Base-by-base conservation (phyloP, 1,140 invertebrate genomes). In the Cotesia glomerata region DNA sequence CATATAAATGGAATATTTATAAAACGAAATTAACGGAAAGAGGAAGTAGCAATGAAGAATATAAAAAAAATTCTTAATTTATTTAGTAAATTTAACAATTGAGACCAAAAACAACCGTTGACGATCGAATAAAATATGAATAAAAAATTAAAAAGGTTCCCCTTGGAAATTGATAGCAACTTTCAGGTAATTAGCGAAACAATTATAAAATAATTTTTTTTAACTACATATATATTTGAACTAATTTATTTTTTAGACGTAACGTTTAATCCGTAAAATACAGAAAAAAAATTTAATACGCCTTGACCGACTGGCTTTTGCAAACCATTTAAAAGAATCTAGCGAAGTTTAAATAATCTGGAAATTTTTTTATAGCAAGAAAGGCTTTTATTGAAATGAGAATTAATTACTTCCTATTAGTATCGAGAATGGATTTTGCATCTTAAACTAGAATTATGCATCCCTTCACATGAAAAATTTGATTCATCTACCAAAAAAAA, bases 361-460 rank as follows among this genome's bases (percentile, higher is more conserved):
- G 26, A 63, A 63, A 52, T 26, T 16, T 14, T 8, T 11, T 14
- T 35, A 45, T 9, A 51, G 36, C n/a, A 64, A 64, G 14, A 26
- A 49, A n/a, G 18, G 63, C 34, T 14, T 51, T 65, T 51, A 14
- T 51, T 51, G 45, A 51, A 65, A 65, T 14, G 13, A 14, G 13
- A 54, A 5, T 14, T 14, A 54, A 54, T 54, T 54, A n/a, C 11
- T 54, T 54, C n/a, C 13, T n/a, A 14, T 54, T 54, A 54, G 52
- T 54, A 54, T n/a, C 16, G 14, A 54, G 52, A 54, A 54, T 65
- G 63, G 63, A 65, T 14, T 65, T 65, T 65, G 63, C 63, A 65
- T 18, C n/a, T 39, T 39, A 65, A 26, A 65, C 34, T 65, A 65
- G 45, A 26, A 65, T 18, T 51, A 35, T 65, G 63, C 39, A 51